These are phyloP conservation scores for Cecidostiba fungosa DNA, from an alignment of 2,888 invertebrate species.

Conservation along the genomic window DNA sequence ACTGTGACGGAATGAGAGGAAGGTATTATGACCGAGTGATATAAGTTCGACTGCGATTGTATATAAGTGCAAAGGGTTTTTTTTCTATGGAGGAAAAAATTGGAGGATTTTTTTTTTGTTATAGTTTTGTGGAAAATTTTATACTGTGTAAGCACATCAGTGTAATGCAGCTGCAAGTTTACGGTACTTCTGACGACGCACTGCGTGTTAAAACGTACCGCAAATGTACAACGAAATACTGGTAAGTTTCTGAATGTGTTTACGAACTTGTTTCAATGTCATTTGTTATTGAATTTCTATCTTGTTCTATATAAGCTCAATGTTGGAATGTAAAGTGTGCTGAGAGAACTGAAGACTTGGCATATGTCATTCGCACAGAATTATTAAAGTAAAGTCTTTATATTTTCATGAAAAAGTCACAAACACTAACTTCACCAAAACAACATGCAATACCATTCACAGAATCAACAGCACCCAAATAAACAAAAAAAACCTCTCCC, in stretches of 20 bases:
- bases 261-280: slow-evolving; percentile 6
- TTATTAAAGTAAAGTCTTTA: no score
- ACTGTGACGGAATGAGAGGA: background rate
- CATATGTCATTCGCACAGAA: no score
- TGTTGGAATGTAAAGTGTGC: no score
- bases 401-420: no score
- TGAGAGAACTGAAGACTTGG: no score
- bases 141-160: background rate
- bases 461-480: no score
- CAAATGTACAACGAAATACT: background rate
- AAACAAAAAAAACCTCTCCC: background rate
- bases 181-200: background rate
- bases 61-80: no score
- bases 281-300: background rate
- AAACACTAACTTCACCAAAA: no score
- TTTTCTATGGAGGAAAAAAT: background rate
- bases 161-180: background rate
- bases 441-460: no score
- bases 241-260: background rate
- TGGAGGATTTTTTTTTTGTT: background rate
- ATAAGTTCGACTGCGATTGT: background rate
- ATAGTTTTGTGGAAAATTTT: background rate
- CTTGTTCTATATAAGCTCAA: background rate
- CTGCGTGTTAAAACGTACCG: background rate
- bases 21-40: background rate